These are phyloP conservation scores for Diadromus collaris DNA, from an alignment of 2,888 invertebrate species.

Conservation along the genomic window DNA sequence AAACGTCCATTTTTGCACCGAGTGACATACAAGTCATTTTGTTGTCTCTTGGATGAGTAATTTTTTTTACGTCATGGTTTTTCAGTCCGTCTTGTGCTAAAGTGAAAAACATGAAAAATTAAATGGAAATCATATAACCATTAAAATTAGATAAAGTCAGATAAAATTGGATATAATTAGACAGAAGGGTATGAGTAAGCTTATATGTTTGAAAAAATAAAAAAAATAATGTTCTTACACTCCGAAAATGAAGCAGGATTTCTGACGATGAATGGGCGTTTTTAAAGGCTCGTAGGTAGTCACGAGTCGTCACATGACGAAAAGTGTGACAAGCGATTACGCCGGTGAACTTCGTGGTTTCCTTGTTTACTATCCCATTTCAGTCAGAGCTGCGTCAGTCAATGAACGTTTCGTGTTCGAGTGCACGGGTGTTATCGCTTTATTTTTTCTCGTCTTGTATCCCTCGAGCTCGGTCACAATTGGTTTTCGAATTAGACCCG, in stretches of 20 bases:
- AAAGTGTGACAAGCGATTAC: slow-evolving; percentile 16
- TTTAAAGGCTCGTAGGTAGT: slow-evolving; percentile 1
- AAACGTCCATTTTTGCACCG: too few species aligned
- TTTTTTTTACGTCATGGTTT: background rate
- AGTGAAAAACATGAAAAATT: background rate
- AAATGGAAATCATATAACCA: background rate
- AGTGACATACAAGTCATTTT: too few species aligned
- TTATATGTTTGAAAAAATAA: background rate
- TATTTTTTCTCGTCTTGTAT: slow-evolving; percentile 27
- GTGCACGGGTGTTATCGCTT: background rate
- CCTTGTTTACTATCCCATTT: slow-evolving; percentile 2
- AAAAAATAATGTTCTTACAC: background rate
- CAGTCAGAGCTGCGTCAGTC: slow-evolving; percentile 10
- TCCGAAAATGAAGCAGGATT: background rate
- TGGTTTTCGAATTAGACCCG: slow-evolving; percentile 45
- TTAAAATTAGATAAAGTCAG: background rate
- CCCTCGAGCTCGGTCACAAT: slow-evolving; percentile 36
- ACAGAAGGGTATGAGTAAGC: background rate
- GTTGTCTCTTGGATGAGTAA: background rate
- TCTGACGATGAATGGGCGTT: background rate
- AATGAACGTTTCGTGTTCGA: slow-evolving; percentile 37
- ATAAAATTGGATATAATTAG: background rate
- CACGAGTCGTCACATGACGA: slow-evolving; percentile 24
- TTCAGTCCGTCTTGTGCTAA: background rate
- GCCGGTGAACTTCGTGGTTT: slow-evolving; percentile 23